Evolutionary conservation across 2,797 vertebrate species (phyloP).

Genomic region (Lacerta viridis): DNA sequence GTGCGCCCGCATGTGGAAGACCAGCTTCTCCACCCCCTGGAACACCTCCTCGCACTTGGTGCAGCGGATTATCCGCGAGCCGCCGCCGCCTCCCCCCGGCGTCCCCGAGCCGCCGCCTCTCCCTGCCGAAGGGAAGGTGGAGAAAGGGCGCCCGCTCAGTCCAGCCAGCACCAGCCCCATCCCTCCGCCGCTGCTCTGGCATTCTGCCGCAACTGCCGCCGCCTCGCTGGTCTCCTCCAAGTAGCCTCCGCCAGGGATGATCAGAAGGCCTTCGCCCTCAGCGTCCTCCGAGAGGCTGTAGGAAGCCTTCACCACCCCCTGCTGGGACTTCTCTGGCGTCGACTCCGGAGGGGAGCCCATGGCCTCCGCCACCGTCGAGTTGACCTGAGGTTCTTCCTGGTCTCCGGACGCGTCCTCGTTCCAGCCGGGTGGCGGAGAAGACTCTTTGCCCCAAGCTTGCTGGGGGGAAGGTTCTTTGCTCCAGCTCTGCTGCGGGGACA

Average conservation of each 20-base stretch:
- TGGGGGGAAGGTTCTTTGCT: conserved; percentile 62
- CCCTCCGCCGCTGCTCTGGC: conserved; percentile 68
- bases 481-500: conserved; percentile 38
- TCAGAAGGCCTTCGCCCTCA: conserved; percentile 75
- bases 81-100: conserved; percentile 16
- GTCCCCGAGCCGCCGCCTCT: conserved; percentile 48
- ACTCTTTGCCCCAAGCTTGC: conserved; percentile 43
- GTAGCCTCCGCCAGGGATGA: conserved; percentile 74
- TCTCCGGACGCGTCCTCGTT: conserved; percentile 69
- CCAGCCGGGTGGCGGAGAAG: conserved; percentile 47
- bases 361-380: conserved; percentile 71
- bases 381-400: conserved; percentile 62
- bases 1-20: conserved; percentile 89
- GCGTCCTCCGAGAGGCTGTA: conserved; percentile 79
- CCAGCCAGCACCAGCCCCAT: conserved; percentile 58
- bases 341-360: conserved; percentile 48
- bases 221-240: conserved; percentile 73
- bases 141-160: conserved; percentile 68
- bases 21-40: conserved; percentile 89
- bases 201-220: conserved; percentile 67
- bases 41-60: conserved; percentile 92
- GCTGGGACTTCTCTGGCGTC: conserved; percentile 41
- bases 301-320: conserved; percentile 78
- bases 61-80: conserved; percentile 84
- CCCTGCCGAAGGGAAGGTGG: conserved; percentile 49